These are phyloP conservation scores for Trachelus iudaicus DNA, from an alignment of 2,888 invertebrate species.

Conservation along the genomic window DNA sequence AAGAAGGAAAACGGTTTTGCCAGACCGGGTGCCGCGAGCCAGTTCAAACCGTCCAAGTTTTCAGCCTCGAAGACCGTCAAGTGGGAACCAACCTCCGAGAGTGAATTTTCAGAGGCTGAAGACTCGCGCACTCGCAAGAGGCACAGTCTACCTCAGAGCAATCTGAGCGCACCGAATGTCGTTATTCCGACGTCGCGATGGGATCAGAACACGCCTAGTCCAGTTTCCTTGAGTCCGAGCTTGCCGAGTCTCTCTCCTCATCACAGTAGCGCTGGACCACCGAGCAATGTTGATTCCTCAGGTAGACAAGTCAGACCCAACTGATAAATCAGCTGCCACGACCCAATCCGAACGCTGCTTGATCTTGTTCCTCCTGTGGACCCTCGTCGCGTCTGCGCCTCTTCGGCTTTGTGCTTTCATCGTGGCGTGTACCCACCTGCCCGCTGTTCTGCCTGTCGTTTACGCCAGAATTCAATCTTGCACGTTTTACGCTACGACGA, in stretches of 20 bases:
- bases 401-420: no score
- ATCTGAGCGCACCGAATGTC: slow-evolving; percentile 41
- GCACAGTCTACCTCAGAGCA: slow-evolving; percentile 61
- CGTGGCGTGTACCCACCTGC: no score
- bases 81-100: slow-evolving; percentile 74
- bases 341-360: no score
- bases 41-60: slow-evolving; percentile 13
- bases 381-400: no score
- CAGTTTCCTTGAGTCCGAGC: slow-evolving; percentile 71
- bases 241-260: slow-evolving; percentile 71
- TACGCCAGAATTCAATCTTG: no score
- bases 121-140: slow-evolving; percentile 64
- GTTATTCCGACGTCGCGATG: slow-evolving; percentile 59
- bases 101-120: slow-evolving; percentile 73
- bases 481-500: no score
- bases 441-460: no score
- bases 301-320: slow-evolving; percentile 8
- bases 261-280: slow-evolving; percentile 57
- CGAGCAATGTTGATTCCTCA: slow-evolving; percentile 60
- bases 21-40: slow-evolving; percentile 31
- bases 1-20: slow-evolving; percentile 52
- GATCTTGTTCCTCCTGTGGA: no score
- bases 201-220: slow-evolving; percentile 68
- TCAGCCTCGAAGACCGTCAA: slow-evolving; percentile 66
- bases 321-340: no score